Evolutionary conservation across 1,140 invertebrate species (phyloP).

Genomic region (Hydropsyche tenuis): DNA sequence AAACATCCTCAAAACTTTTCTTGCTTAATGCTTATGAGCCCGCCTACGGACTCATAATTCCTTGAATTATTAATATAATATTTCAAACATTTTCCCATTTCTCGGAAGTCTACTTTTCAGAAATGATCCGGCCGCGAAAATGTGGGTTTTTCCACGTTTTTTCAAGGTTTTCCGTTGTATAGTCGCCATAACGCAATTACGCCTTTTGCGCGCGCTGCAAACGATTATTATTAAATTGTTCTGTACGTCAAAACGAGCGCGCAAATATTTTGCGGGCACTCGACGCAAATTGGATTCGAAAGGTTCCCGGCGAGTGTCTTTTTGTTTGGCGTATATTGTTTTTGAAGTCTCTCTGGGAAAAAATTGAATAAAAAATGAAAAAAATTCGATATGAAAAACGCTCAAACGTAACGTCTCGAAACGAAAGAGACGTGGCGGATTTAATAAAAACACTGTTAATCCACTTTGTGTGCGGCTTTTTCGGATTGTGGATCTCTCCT

Average conservation of each 20-base stretch:
- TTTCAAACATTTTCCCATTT: too few relatives aligned
- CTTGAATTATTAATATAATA: too few relatives aligned
- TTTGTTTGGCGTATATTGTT: neutral
- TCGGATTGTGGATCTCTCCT: neutral
- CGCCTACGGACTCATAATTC: too few relatives aligned
- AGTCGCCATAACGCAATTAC: neutral
- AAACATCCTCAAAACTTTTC: too few relatives aligned
- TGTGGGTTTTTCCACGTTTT: too few relatives aligned
- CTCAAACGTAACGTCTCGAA: neutral
- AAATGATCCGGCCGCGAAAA: too few relatives aligned
- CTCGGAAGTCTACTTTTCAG: too few relatives aligned
- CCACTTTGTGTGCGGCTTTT: slow-evolving; percentile 12
- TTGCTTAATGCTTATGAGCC: too few relatives aligned
- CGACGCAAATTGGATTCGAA: slow-evolving; percentile 7
- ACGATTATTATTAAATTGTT: slow-evolving; percentile 19
- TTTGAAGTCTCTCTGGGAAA: neutral
- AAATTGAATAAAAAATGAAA: slow-evolving; percentile 2
- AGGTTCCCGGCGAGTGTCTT: neutral
- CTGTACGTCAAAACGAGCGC: slow-evolving; percentile 8
- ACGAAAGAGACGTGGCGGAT: slow-evolving; percentile 4
- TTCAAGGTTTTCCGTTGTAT: too few relatives aligned
- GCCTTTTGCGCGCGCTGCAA: neutral
- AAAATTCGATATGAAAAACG: neutral
- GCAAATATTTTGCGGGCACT: slow-evolving; percentile 7
- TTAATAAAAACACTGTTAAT: slow-evolving; percentile 29